phyloP scores from a whole-genome alignment of 2,797 vertebrate genomes.

The Megalops cyprinoides region DNA sequence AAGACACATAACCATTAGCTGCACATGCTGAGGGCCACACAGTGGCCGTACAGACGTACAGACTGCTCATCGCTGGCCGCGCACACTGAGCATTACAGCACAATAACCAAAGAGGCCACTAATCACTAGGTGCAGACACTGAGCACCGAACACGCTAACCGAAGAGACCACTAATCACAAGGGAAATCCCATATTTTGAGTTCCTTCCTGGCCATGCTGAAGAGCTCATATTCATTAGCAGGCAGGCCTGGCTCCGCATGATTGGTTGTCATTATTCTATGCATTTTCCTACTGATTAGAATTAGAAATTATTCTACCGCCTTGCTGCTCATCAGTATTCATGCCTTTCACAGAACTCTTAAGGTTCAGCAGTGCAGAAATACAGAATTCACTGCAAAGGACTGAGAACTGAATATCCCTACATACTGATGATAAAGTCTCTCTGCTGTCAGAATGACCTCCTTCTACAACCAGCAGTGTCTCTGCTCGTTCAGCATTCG shows the following conservation, averaged over 20 bases:
- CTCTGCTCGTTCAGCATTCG: neutral
- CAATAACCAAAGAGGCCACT: too few relatives aligned
- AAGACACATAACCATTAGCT: too few relatives aligned
- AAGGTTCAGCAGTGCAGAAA: neutral
- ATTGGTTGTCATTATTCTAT: neutral
- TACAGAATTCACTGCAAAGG: neutral
- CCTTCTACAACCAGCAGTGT: neutral
- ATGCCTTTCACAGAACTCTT: neutral
- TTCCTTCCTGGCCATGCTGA: neutral
- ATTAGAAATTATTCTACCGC: neutral
- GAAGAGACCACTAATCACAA: too few relatives aligned
- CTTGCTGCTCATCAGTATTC: neutral
- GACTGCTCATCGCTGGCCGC: too few relatives aligned
- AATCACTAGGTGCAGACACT: too few relatives aligned
- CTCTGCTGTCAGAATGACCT: constrained; percentile 10
- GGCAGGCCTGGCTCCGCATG: too few relatives aligned
- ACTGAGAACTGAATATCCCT: neutral
- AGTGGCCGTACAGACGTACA: too few relatives aligned
- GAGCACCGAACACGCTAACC: too few relatives aligned
- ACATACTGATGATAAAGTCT: neutral
- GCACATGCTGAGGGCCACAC: too few relatives aligned
- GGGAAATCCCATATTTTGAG: too few relatives aligned
- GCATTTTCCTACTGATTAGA: neutral
- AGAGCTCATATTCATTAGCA: neutral
- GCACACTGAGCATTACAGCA: too few relatives aligned